Base-by-base conservation (phyloP, 1,140 invertebrate species). In the Apis cerana region DNA sequence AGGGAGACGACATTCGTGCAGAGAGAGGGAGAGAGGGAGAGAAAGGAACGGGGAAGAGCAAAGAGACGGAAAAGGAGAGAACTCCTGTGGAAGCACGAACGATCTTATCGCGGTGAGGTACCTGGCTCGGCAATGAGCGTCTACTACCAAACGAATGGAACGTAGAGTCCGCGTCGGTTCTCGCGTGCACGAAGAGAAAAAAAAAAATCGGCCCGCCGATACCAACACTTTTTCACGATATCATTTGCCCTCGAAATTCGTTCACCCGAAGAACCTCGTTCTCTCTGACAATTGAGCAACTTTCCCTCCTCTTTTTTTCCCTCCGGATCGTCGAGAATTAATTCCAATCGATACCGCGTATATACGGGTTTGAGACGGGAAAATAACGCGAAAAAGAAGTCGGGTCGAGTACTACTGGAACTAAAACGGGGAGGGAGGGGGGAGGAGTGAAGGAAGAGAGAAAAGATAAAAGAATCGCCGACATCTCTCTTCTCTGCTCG, bases 31-130 rank as follows among this genome's bases (percentile, higher is more conserved):
- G 19, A 19, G 27, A 33, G 2, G 7, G 13, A 9, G 56, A 58
- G 52, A 79, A 61, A 65, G 48, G 68, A 56, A 13, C 2, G 61
- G 21, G 62, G 17, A 15, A 61, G 19, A 56, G 59, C 68, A 21
- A 54, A 58, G 70, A 19, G 52, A 78, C 27, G 19, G 69, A 58
- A 43, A 84, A 59, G 59, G 23, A n/a, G 80, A 11, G 58, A 56
- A 77, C 72, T 77, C 74, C 64, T 75, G 64, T 86, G 74, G 76
- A 80, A 88, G 84, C 82, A 82, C 75, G 74, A 72, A 85, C 75
- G 88, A 88, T 90, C 85, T 83, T 91, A 90, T 90, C 90, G 78
- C 54, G 17, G 76, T 80, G 80, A 84, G 83, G 80, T 89, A 88
- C 86, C 83, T 83, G 80, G 79, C 75, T 81, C 72, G 83, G 82